Percentiles rank a stretch among this genome's conserved stretches.
phyloP scores from a whole-genome alignment of 2,888 invertebrate genomes.

The Temnothorax rugatulus region DNA sequence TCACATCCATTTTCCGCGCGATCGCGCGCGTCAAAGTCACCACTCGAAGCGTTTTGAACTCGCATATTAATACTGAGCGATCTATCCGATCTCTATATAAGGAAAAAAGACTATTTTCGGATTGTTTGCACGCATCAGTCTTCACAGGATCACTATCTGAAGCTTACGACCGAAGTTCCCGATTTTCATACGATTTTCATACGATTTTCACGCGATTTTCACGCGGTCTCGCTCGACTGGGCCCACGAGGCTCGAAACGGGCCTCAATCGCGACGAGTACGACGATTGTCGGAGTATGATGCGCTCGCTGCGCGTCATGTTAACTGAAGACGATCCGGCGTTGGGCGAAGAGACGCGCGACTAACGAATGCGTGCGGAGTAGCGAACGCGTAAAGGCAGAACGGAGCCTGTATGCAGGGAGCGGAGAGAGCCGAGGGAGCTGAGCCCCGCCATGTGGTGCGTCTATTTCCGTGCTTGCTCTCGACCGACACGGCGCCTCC shows the following conservation, averaged over 20 bases:
- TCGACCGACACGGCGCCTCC: slow-evolving; percentile 57
- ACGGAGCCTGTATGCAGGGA: slow-evolving; percentile 67
- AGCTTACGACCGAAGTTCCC: not conserved
- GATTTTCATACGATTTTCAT: slow-evolving; percentile 11
- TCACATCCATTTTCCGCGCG: not conserved
- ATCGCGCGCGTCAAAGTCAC: not conserved
- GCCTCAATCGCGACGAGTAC: not conserved
- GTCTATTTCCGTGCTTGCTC: slow-evolving; percentile 83
- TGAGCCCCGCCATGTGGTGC: slow-evolving; percentile 84
- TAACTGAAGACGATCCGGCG: slow-evolving; percentile 24
- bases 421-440: slow-evolving; percentile 54
- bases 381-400: slow-evolving; percentile 59
- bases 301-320: slow-evolving; percentile 24
- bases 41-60: not conserved
- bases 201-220: not conserved
- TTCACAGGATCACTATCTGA: not conserved
- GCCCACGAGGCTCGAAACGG: not conserved
- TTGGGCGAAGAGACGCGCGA: slow-evolving; percentile 23
- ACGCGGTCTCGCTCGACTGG: not conserved
- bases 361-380: slow-evolving; percentile 42
- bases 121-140: not conserved
- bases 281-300: not conserved
- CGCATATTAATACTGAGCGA: not conserved
- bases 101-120: not conserved
- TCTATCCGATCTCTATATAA: not conserved